Evolutionary conservation across 2,888 invertebrate species (phyloP), one percentile per base, ranked within the genome.

Genomic region (Exephanes ischioxanthus): DNA sequence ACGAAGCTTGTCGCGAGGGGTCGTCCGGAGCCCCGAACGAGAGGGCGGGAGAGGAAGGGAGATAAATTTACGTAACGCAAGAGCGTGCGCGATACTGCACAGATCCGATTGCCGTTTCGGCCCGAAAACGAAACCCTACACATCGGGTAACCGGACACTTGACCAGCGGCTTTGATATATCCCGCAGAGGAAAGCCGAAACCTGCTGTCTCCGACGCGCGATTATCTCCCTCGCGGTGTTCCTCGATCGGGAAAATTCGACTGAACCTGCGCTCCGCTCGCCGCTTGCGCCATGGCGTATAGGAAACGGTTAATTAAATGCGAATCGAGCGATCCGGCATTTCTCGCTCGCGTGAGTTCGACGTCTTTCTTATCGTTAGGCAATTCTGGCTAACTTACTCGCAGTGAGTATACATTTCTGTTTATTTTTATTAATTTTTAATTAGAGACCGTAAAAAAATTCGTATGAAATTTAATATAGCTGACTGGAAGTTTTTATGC

Each of bases 121-220:
- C 16, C 71, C 79, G 79, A 76, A 85, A 82, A 76, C 67, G 85
- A 85, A 85, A 82, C 79, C 85, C 79, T 79, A 79, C 79, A 82
- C 82, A 85, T 22, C 71, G 68, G 77, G 85, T 72, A 80, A 85
- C 67, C 55, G 58, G 75, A 85, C 53, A 80, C 85, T 48, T 61
- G 53, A 82, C 80, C 72, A 72, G 37, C 68, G 53, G 84, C 85
- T 85, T 83, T 85, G 85, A 82, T 85, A 82, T 79, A 83, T 76
- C 72, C 82, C 72, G 45, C 67, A 63, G 72, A 80, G 85, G 83
- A 72, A 83, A 85, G 33, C 80, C 75, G 72, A 85, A 76, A 72
- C 76, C 72, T 61, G 51, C 45, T 33, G 67, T 76, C 48, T 51
- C 11, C 30, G 33, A 37, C 63, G 26, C 45, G 33, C 79, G 66